Conservation (phyloP, 1,140 invertebrate species). For the Heliothis subflexa region DNA sequence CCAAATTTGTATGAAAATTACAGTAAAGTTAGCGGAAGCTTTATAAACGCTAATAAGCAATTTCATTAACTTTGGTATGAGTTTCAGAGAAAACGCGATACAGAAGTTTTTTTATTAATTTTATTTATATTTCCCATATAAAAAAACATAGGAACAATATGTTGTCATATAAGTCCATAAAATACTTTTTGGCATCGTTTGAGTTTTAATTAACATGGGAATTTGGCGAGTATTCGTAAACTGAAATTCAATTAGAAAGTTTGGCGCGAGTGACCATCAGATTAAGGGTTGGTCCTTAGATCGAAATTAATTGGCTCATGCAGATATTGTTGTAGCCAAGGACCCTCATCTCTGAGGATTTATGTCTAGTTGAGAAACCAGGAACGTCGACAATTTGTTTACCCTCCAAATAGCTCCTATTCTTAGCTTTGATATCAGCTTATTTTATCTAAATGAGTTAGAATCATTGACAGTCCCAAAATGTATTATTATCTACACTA, state of each 20-base stretch:
- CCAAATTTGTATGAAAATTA: not conserved
- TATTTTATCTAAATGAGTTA: not conserved
- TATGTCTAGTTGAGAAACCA: slow-evolving; percentile 69
- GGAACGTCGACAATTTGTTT: slow-evolving; percentile 57
- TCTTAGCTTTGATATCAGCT: slow-evolving; percentile 7
- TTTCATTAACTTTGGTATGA: not conserved
- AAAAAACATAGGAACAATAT: not conserved
- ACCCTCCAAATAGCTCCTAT: slow-evolving; percentile 35
- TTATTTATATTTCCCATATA: not conserved
- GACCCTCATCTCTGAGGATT: slow-evolving; percentile 81
- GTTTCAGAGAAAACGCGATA: not conserved
- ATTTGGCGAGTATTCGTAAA: slow-evolving; percentile 78
- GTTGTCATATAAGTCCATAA: not conserved
- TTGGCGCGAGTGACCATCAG: slow-evolving; percentile 84
- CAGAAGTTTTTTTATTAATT: not conserved
- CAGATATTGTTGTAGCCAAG: slow-evolving; percentile 79
- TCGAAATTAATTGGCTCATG: slow-evolving; percentile 84
- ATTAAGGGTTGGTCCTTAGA: slow-evolving; percentile 79
- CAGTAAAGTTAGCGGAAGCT: not conserved
- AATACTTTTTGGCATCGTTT: slow-evolving; percentile 40
- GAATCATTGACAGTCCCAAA: not conserved
- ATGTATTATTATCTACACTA: no score
- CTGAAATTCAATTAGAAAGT: slow-evolving; percentile 85
- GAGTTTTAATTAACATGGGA: slow-evolving; percentile 53
- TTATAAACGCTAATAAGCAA: not conserved